Evolutionary conservation across 1,140 invertebrate genomes (phyloP).

Genomic region (Sarcophaga bullata): DNA sequence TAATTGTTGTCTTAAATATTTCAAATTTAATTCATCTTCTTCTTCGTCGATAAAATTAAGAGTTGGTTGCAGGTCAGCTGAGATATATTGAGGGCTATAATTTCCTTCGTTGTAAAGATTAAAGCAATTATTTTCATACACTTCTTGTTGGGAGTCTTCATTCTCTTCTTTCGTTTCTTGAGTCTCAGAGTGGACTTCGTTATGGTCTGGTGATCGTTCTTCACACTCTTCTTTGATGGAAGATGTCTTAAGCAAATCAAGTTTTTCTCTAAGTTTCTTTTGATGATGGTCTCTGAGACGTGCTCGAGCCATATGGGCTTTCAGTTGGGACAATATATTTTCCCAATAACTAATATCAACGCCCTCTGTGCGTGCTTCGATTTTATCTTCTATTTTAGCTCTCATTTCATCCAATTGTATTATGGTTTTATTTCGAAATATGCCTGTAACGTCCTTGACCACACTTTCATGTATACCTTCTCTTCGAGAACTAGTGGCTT

Average conservation of each 20-base stretch:
- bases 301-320: conserved; percentile 95
- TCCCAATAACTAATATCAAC: conserved; percentile 99
- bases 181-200: not conserved
- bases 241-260: conserved; percentile 85
- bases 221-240: conserved; percentile 59
- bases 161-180: conserved; percentile 32
- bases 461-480: conserved; percentile 96
- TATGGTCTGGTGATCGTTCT: conserved; percentile 44
- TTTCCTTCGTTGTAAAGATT: conserved; percentile 80
- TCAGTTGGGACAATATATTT: conserved; percentile 89
- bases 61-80: conserved; percentile 81
- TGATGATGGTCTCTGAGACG: conserved; percentile 92
- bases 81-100: conserved; percentile 85
- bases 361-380: conserved; percentile 83
- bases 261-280: conserved; percentile 88
- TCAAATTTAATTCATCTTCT: conserved; percentile 75
- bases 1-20: conserved; percentile 76
- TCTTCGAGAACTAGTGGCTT: conserved; percentile 70
- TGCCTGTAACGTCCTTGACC: conserved; percentile 83
- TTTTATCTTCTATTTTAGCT: conserved; percentile 89
- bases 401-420: conserved; percentile 86
- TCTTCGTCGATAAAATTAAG: conserved; percentile 82
- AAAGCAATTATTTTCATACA: conserved; percentile 70
- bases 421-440: conserved; percentile 94
- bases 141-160: conserved; percentile 44